These are phyloP conservation scores for Dicyrtomina minuta DNA, from an alignment of 2,888 invertebrate genomes.

Conservation along the genomic window DNA sequence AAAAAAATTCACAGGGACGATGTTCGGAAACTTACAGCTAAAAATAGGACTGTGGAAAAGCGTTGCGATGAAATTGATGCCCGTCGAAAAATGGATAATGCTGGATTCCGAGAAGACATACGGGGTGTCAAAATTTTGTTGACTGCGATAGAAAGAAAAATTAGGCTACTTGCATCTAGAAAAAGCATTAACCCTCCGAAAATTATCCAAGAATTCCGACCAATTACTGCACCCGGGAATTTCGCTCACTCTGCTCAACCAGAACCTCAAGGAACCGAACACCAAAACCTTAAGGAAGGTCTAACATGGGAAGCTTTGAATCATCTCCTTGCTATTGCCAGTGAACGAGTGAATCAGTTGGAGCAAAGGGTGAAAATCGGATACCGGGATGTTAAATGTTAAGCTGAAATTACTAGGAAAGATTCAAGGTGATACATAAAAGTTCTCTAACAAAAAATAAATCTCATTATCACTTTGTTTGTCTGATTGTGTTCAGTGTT, in stretches of 20 bases:
- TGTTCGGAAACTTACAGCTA: constrained; percentile 27
- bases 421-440: too few species aligned
- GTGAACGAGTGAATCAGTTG: constrained; percentile 17
- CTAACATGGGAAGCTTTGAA: constrained; percentile 30
- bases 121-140: constrained; percentile 30
- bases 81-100: constrained; percentile 42
- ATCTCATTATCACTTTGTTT: too few species aligned
- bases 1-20: constrained; percentile 27
- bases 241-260: background rate
- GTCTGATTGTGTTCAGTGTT: too few species aligned
- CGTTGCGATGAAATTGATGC: constrained; percentile 43
- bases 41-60: constrained; percentile 40
- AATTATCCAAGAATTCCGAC: background rate
- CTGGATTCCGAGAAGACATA: constrained; percentile 47
- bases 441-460: too few species aligned
- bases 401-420: too few species aligned
- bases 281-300: constrained; percentile 1
- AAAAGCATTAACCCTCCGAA: background rate
- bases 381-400: constrained; percentile 4
- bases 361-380: constrained; percentile 21
- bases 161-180: constrained; percentile 10
- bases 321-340: constrained; percentile 20
- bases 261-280: background rate
- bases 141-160: constrained; percentile 30
- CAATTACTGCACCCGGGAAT: constrained; percentile 25